phyloP scores from a whole-genome alignment of 1,140 invertebrate species.

The Pararge aegeria region DNA sequence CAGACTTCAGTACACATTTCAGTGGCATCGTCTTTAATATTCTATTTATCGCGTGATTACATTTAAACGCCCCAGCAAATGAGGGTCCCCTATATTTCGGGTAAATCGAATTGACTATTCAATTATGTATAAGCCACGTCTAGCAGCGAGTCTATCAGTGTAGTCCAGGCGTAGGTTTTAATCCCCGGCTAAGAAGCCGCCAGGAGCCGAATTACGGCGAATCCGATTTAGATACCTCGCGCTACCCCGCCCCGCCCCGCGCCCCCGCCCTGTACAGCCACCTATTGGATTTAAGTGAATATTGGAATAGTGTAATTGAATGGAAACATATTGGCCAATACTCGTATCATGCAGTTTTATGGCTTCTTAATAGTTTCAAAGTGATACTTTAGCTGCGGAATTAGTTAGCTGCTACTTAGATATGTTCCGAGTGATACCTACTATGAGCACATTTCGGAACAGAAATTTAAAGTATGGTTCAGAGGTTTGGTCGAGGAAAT shows the following conservation, averaged over 20 bases:
- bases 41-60: too few relatives aligned
- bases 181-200: conserved; percentile 19
- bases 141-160: conserved; percentile 2
- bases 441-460: too few relatives aligned
- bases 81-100: not conserved
- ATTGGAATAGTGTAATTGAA: conserved; percentile 8
- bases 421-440: too few relatives aligned
- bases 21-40: too few relatives aligned
- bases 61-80: too few relatives aligned
- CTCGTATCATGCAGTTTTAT: not conserved
- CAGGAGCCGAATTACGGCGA: conserved; percentile 13
- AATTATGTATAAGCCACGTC: conserved; percentile 1
- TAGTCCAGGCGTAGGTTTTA: conserved; percentile 12
- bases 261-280: not conserved
- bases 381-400: too few relatives aligned
- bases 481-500: too few relatives aligned
- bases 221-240: conserved; percentile 17
- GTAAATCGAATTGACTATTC: conserved; percentile 1
- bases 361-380: not conserved
- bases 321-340: not conserved
- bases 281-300: conserved; percentile 11
- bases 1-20: too few relatives aligned
- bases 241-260: not conserved
- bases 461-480: too few relatives aligned
- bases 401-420: too few relatives aligned